These are phyloP conservation scores for Propsilocerus akamusi DNA, from an alignment of 1,140 invertebrate genomes.

Conservation along the genomic window DNA sequence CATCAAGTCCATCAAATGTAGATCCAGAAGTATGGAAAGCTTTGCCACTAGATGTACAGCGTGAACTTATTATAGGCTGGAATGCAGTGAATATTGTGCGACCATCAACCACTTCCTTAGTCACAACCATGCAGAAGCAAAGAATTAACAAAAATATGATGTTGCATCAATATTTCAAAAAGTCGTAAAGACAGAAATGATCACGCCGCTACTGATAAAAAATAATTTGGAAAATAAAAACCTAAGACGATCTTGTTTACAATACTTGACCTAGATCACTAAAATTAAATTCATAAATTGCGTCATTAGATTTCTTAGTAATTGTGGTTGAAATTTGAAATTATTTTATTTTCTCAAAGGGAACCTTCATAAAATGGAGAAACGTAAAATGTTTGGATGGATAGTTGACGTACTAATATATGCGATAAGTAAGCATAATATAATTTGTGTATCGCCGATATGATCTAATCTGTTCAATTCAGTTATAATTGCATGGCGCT, in stretches of 20 bases:
- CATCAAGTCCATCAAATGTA: conserved; percentile 32
- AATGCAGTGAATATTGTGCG: conserved; percentile 24
- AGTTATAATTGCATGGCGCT: not conserved
- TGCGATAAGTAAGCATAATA: not conserved
- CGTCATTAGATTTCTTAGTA: not conserved
- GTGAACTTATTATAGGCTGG: conserved; percentile 39
- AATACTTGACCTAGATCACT: not conserved
- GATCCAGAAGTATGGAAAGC: conserved; percentile 39
- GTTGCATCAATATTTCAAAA: too few species aligned
- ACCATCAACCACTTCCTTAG: too few species aligned
- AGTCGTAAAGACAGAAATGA: too few species aligned
- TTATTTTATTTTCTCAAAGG: too few species aligned
- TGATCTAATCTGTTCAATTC: not conserved
- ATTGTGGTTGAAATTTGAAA: not conserved
- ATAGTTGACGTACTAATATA: not conserved
- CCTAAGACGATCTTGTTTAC: not conserved
- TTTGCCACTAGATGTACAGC: conserved; percentile 36
- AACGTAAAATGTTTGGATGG: not conserved
- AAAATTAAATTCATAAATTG: not conserved
- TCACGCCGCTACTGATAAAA: too few species aligned
- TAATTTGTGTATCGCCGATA: not conserved
- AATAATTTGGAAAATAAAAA: not conserved
- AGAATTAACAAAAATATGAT: too few species aligned
- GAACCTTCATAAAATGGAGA: too few species aligned
- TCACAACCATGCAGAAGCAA: too few species aligned